Conservation (phyloP, 2,888 invertebrate genomes). For the Acheta domesticus region DNA sequence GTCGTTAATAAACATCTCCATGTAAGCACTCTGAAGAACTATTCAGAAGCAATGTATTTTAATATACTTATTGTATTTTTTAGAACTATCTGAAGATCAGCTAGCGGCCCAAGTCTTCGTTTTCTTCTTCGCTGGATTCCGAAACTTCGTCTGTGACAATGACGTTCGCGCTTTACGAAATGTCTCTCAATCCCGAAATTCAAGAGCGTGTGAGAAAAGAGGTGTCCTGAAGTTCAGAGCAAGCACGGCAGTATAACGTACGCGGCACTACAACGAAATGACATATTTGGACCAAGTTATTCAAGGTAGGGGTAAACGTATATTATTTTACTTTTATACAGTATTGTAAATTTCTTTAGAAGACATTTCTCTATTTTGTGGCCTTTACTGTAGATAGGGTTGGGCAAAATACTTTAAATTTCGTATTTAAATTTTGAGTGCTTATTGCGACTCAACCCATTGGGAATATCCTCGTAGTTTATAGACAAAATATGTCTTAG, state of each 20-base stretch:
- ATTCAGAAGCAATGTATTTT: too few species aligned
- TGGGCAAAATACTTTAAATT: too few species aligned
- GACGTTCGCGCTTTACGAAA: neutral
- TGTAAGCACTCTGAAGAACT: too few species aligned
- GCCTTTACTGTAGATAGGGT: too few species aligned
- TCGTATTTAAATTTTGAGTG: too few species aligned
- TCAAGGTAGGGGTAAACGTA: neutral
- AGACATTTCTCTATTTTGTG: too few species aligned
- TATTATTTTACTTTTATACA: neutral
- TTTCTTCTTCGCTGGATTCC: conserved; percentile 21
- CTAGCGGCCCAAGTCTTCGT: neutral
- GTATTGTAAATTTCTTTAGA: too few species aligned
- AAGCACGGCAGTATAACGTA: neutral
- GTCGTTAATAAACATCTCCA: too few species aligned
- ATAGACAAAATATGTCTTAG: too few species aligned
- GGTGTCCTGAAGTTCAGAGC: neutral
- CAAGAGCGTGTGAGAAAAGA: neutral
- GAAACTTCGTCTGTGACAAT: conserved; percentile 19
- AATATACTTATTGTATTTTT: neutral
- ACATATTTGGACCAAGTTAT: neutral
- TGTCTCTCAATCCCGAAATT: neutral
- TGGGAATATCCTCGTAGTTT: too few species aligned
- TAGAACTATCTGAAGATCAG: neutral
- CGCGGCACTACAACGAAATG: neutral
- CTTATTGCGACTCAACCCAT: too few species aligned